Conservation (phyloP, 37 sponge, comb jelly and placozoan genomes). For the Mnemiopsis leidyi region DNA sequence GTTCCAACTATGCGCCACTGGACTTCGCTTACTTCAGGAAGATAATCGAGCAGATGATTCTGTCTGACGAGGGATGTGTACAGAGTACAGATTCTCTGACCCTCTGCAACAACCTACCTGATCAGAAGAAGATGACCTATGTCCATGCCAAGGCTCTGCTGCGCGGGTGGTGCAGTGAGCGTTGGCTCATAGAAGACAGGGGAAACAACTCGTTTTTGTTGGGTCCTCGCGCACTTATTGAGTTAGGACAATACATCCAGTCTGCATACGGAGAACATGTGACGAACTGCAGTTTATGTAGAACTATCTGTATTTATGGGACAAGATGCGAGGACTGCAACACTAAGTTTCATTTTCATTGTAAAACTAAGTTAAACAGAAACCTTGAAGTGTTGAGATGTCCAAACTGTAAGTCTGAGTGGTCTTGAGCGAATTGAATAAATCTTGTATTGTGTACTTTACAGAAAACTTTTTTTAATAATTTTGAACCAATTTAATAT, state of each 20-base stretch:
- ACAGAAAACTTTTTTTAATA: no score
- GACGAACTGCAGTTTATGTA: slow-evolving; percentile 35
- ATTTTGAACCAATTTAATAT: no score
- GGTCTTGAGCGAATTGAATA: no score
- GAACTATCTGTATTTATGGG: slow-evolving; percentile 42
- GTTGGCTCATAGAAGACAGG: slow-evolving; percentile 44
- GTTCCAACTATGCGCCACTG: slow-evolving; percentile 38
- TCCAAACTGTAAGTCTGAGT: slow-evolving; percentile 38
- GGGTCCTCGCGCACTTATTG: slow-evolving; percentile 39
- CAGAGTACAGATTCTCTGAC: slow-evolving; percentile 59
- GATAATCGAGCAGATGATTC: slow-evolving; percentile 42
- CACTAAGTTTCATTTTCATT: slow-evolving; percentile 41
- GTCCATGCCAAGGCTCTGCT: slow-evolving; percentile 43
- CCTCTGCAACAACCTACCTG: slow-evolving; percentile 28
- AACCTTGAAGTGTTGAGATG: neutral
- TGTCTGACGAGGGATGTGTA: slow-evolving; percentile 32
- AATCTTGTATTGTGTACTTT: no score
- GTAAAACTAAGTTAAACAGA: neutral
- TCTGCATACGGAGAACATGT: slow-evolving; percentile 53
- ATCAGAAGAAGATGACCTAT: slow-evolving; percentile 59
- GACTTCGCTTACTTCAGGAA: slow-evolving; percentile 51
- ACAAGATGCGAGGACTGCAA: slow-evolving; percentile 47
- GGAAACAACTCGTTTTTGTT: slow-evolving; percentile 27
- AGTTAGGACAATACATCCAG: slow-evolving; percentile 47
- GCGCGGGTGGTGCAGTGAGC: slow-evolving; percentile 43